phyloP scores from a whole-genome alignment of 2,797 vertebrate species.

The Sebastes aleutianus region DNA sequence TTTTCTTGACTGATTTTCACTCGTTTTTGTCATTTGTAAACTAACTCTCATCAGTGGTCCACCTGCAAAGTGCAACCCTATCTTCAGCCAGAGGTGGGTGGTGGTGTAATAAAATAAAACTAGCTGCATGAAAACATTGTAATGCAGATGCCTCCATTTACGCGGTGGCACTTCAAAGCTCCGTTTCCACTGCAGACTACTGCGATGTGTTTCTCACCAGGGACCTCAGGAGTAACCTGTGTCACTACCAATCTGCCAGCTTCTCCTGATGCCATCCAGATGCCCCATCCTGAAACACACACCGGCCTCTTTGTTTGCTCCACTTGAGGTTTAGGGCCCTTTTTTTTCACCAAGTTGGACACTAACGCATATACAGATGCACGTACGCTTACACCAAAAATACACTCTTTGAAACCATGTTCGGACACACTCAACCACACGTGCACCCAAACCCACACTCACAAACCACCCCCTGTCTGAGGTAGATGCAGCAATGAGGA shows the following conservation, averaged over 20 bases:
- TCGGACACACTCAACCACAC: slow-evolving; percentile 8
- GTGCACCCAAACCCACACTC: slow-evolving; percentile 6
- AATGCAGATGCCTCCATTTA: slow-evolving; percentile 28
- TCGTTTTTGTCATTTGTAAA: slow-evolving; percentile 22
- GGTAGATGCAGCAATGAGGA: slow-evolving; percentile 76
- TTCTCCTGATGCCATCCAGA: slow-evolving; percentile 91
- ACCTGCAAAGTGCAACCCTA: slow-evolving; percentile 34
- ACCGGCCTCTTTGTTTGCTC: slow-evolving; percentile 92
- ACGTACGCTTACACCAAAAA: slow-evolving; percentile 15
- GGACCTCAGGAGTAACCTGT: slow-evolving; percentile 90
- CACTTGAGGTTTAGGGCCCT: slow-evolving; percentile 68
- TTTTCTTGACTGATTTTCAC: slow-evolving; percentile 5
- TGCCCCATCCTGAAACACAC: slow-evolving; percentile 90
- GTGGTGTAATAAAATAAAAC: slow-evolving; percentile 7
- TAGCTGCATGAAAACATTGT: slow-evolving; percentile 17
- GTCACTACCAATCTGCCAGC: slow-evolving; percentile 90
- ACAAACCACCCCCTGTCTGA: slow-evolving; percentile 64
- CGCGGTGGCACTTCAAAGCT: slow-evolving; percentile 76
- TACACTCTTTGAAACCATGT: slow-evolving; percentile 37
- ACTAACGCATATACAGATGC: slow-evolving; percentile 84
- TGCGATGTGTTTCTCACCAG: slow-evolving; percentile 81
- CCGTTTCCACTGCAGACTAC: slow-evolving; percentile 57
- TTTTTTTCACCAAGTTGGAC: slow-evolving; percentile 41
- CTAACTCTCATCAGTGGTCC: slow-evolving; percentile 1
- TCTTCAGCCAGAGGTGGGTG: slow-evolving; percentile 13